A percentile compares a stretch with the other conserved stretches of the same genome.
Conservation (phyloP, 2,797 vertebrate species). For the Muscicapa comitata region DNA sequence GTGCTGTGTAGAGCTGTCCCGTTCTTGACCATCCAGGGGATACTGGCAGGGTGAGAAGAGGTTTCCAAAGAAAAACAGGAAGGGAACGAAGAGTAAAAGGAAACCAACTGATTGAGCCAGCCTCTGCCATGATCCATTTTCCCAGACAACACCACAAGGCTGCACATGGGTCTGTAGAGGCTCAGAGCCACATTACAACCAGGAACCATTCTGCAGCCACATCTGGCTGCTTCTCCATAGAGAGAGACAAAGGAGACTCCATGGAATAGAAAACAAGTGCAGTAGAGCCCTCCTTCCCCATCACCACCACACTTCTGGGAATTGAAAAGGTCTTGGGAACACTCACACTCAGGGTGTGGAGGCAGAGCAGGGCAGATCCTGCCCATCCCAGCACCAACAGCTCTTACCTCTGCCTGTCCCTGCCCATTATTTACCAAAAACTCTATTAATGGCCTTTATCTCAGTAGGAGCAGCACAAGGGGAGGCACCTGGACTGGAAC, state of each 20-base stretch:
- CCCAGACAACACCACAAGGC: background rate
- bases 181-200: background rate
- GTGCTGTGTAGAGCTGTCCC: background rate
- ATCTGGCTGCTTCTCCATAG: background rate
- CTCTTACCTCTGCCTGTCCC: background rate
- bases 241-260: background rate
- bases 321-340: background rate
- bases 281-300: background rate
- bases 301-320: accelerated
- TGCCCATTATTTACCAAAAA: background rate
- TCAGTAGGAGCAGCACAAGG: background rate
- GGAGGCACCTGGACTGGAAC: background rate
- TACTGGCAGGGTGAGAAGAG: background rate
- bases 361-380: background rate
- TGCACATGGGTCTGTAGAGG: background rate
- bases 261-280: background rate
- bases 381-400: background rate
- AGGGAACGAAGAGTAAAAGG: background rate
- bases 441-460: background rate
- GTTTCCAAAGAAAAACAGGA: background rate
- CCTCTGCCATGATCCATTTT: background rate
- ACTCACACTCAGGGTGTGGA: accelerated
- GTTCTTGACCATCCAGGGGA: background rate
- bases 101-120: background rate
- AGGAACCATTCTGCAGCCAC: background rate